Conservation (phyloP, 1,140 invertebrate species). For the Dendrolimus kikuchii region DNA sequence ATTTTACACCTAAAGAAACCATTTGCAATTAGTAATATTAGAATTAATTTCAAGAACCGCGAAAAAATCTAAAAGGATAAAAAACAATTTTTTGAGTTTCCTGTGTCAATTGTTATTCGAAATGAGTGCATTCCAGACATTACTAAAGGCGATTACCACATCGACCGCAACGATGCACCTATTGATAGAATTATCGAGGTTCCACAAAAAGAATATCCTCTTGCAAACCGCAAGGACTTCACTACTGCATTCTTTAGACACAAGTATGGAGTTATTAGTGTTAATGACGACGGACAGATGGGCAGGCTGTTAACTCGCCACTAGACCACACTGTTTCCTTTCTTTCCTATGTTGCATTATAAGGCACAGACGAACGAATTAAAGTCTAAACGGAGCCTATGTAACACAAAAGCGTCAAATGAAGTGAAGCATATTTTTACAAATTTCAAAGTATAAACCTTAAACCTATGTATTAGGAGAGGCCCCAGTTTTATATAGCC, state of each 20-base stretch:
- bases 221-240: conserved; percentile 41
- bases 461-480: too few relatives aligned
- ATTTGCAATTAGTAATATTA: neutral
- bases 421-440: too few relatives aligned
- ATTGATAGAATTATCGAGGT: conserved; percentile 62
- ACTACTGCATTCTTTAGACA: conserved; percentile 26
- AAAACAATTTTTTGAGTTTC: conserved; percentile 11
- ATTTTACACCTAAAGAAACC: too few relatives aligned
- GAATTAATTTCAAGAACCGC: conserved; percentile 2
- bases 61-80: too few relatives aligned
- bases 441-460: too few relatives aligned
- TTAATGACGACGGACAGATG: conserved; percentile 55
- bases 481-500: too few relatives aligned
- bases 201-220: conserved; percentile 32
- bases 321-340: conserved; percentile 44
- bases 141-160: conserved; percentile 43
- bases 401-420: too few relatives aligned
- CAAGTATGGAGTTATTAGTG: conserved; percentile 54
- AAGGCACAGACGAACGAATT: too few relatives aligned
- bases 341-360: conserved; percentile 7
- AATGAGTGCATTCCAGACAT: conserved; percentile 32
- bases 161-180: conserved; percentile 47
- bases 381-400: too few relatives aligned
- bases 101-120: conserved; percentile 32
- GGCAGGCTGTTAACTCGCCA: conserved; percentile 31